Evolutionary conservation across 2,888 invertebrate species (phyloP).

Genomic region (Osmoderma eremita): DNA sequence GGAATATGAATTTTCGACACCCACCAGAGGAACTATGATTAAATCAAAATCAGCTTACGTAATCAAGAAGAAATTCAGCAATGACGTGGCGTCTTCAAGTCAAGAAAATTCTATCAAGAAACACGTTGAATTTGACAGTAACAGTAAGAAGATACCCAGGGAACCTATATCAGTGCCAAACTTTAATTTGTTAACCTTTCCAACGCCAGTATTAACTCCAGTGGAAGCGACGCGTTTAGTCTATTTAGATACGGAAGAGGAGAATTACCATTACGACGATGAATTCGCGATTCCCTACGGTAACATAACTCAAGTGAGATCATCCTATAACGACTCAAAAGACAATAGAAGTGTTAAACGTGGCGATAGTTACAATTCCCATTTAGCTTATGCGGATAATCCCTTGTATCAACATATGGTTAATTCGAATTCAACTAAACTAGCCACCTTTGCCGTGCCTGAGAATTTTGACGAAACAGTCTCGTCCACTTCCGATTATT

Average conservation of each 20-base stretch:
- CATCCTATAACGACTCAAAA: conserved; percentile 45
- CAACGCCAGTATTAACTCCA: conserved; percentile 74
- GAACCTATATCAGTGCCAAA: conserved; percentile 81
- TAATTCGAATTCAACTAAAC: conserved; percentile 70
- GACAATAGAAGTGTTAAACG: conserved; percentile 57
- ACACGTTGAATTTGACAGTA: conserved; percentile 60
- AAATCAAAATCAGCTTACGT: conserved; percentile 71
- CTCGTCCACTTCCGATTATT: conserved; percentile 80
- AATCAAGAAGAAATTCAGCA: conserved; percentile 65
- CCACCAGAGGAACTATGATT: conserved; percentile 62
- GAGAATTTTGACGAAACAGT: conserved; percentile 67
- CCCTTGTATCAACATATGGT: conserved; percentile 68
- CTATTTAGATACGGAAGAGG: conserved; percentile 77
- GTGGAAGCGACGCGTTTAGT: conserved; percentile 75
- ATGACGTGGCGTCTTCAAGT: conserved; percentile 59
- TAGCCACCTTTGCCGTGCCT: conserved; percentile 67
- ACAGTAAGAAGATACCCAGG: conserved; percentile 66
- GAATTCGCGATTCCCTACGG: conserved; percentile 50
- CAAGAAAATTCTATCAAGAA: conserved; percentile 51
- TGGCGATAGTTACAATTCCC: conserved; percentile 68
- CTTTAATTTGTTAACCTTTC: conserved; percentile 71
- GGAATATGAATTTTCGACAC: conserved; percentile 57
- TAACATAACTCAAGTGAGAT: conserved; percentile 50
- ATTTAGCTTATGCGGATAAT: conserved; percentile 65
- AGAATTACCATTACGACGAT: conserved; percentile 57